These are phyloP conservation scores for Oligia fasciuncula DNA, from an alignment of 2,888 invertebrate species.

Conservation along the genomic window DNA sequence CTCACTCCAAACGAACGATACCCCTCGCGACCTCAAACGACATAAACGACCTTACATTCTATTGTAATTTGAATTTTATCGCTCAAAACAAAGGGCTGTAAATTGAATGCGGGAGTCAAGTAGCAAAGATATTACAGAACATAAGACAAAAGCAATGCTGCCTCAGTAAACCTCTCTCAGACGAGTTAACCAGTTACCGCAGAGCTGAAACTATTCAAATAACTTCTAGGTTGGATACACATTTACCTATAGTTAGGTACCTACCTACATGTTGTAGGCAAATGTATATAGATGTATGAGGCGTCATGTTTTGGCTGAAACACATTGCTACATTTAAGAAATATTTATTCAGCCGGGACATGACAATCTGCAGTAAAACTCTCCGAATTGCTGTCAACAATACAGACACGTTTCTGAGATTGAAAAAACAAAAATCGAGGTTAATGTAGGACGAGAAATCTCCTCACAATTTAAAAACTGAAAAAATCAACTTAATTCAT, in stretches of 20 bases:
- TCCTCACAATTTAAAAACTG: conserved; percentile 62
- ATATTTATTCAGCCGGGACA: conserved; percentile 57
- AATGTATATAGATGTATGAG: conserved; percentile 18
- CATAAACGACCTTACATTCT: conserved; percentile 49
- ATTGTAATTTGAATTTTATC: conserved; percentile 65
- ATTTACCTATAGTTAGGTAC: conserved; percentile 13
- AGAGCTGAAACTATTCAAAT: conserved; percentile 84
- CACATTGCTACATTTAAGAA: conserved; percentile 47
- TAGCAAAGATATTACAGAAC: conserved; percentile 57
- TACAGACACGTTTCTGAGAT: conserved; percentile 47
- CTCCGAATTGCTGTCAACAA: conserved; percentile 63
- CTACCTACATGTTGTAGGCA: conserved; percentile 6
- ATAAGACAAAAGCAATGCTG: conserved; percentile 71
- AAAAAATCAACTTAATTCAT: conserved; percentile 81
- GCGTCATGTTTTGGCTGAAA: conserved; percentile 44
- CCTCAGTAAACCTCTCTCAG: conserved; percentile 79
- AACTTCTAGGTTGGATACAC: conserved; percentile 67
- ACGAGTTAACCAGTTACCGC: conserved; percentile 84
- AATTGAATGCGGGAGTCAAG: conserved; percentile 53
- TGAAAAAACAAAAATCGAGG: conserved; percentile 56
- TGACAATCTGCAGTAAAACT: conserved; percentile 55
- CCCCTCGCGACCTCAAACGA: conserved; percentile 59
- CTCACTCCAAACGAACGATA: conserved; percentile 79
- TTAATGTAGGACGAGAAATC: conserved; percentile 56
- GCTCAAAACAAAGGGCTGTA: conserved; percentile 52